Evolutionary conservation across 2,888 invertebrate species (phyloP).

Genomic region (Aleiodes alternator): DNA sequence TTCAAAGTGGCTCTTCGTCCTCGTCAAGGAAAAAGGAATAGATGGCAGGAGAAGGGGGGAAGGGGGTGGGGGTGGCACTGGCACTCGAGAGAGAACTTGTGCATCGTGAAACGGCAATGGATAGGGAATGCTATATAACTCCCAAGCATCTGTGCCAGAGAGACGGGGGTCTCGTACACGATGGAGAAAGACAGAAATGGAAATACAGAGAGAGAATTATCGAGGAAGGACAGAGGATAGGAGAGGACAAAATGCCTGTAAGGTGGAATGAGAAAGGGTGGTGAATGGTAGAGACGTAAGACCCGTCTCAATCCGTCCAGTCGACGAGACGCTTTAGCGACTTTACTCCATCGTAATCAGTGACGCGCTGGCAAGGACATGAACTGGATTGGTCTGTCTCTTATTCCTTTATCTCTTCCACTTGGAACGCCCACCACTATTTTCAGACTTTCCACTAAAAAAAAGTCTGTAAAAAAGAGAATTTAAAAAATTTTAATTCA

Average conservation of each 20-base stretch:
- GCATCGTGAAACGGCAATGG: slow-evolving; percentile 49
- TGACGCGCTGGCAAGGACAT: slow-evolving; percentile 37
- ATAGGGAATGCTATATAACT: slow-evolving; percentile 53
- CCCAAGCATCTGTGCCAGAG: slow-evolving; percentile 30
- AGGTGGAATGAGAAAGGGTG: slow-evolving; percentile 33
- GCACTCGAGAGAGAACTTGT: slow-evolving; percentile 56
- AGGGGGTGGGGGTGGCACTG: slow-evolving; percentile 56
- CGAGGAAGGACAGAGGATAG: slow-evolving; percentile 44
- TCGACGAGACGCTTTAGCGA: slow-evolving; percentile 55
- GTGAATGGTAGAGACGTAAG: slow-evolving; percentile 50
- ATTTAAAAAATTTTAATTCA: not conserved
- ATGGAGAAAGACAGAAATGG: slow-evolving; percentile 45
- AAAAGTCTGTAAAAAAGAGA: not conserved
- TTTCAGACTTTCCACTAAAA: slow-evolving; percentile 1
- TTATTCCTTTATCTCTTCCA: slow-evolving; percentile 41
- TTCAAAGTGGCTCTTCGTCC: slow-evolving; percentile 70
- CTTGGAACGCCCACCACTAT: slow-evolving; percentile 19
- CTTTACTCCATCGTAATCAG: slow-evolving; percentile 56
- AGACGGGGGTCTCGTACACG: not conserved
- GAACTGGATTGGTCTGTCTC: slow-evolving; percentile 46
- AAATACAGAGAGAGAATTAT: slow-evolving; percentile 43
- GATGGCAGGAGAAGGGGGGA: slow-evolving; percentile 26
- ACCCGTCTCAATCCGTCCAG: slow-evolving; percentile 55
- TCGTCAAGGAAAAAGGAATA: slow-evolving; percentile 55
- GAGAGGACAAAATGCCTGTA: slow-evolving; percentile 42